Conservation (phyloP, 2,113 vertebrate species). For the Corydoras maculifer region DNA sequence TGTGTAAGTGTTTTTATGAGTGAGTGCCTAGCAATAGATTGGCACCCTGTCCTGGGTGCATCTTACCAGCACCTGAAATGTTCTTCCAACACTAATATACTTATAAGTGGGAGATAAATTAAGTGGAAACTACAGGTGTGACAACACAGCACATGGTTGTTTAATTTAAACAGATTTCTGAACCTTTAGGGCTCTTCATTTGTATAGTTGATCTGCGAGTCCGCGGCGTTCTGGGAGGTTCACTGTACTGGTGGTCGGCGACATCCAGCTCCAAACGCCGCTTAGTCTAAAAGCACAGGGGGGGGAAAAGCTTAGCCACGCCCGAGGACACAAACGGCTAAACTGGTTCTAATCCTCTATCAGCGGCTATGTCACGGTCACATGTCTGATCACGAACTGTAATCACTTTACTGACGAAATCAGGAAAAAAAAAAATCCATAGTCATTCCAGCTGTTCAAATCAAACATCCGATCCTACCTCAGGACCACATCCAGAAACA, state of each 20-base stretch:
- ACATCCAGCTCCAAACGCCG: slow-evolving; percentile 81
- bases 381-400: background rate
- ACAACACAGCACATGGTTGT: too few species aligned
- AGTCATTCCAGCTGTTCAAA: background rate
- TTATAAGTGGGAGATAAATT: too few species aligned
- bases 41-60: too few species aligned
- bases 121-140: too few species aligned
- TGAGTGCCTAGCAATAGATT: too few species aligned
- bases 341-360: too few species aligned
- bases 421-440: background rate
- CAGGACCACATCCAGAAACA: background rate
- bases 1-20: too few species aligned
- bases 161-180: background rate
- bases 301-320: background rate
- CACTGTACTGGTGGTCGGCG: slow-evolving; percentile 71
- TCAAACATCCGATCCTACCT: background rate
- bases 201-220: slow-evolving; percentile 73
- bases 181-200: slow-evolving; percentile 78
- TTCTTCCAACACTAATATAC: too few species aligned
- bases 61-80: too few species aligned
- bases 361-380: background rate
- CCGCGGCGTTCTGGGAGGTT: slow-evolving; percentile 72
- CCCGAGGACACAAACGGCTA: too few species aligned
- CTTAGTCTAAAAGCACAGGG: slow-evolving; percentile 63
- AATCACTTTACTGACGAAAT: background rate